These are phyloP conservation scores for Tipula lateralis DNA, from an alignment of 2,888 invertebrate genomes.

Conservation along the genomic window DNA sequence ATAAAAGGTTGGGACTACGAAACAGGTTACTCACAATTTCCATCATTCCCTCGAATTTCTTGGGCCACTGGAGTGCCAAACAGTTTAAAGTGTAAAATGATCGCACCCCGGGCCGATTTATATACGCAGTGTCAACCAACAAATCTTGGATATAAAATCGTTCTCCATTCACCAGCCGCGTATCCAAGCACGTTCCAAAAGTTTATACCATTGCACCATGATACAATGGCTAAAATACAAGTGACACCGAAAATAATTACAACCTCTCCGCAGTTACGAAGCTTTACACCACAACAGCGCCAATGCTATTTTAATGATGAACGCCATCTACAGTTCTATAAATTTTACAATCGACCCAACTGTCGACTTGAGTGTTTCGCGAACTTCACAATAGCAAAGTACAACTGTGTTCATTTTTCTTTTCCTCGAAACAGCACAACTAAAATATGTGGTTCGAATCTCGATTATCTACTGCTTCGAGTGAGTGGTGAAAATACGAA, in stretches of 20 bases:
- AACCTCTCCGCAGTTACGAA: background rate
- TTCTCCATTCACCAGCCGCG: background rate
- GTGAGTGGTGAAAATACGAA: too few relatives aligned
- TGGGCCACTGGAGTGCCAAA: too few relatives aligned
- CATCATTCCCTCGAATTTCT: too few relatives aligned
- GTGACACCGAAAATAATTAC: background rate
- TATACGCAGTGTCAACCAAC: too few relatives aligned
- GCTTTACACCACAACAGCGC: background rate
- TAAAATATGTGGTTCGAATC: background rate
- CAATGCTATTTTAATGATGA: background rate
- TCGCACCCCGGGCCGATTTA: too few relatives aligned
- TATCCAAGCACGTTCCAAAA: background rate
- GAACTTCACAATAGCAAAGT: background rate
- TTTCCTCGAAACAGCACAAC: constrained; percentile 36
- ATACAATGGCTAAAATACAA: background rate
- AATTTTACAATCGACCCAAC: background rate
- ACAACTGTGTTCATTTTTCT: background rate
- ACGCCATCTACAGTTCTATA: background rate
- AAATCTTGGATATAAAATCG: background rate
- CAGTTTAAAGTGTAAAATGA: too few relatives aligned
- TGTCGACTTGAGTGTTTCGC: background rate
- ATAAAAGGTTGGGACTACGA: constrained; percentile 35
- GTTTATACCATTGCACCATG: background rate
- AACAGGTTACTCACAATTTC: constrained; percentile 32
- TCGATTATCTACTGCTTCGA: too few relatives aligned